Base-by-base conservation (phyloP, 2,797 vertebrate genomes). In the Lithobates sylvaticus region DNA sequence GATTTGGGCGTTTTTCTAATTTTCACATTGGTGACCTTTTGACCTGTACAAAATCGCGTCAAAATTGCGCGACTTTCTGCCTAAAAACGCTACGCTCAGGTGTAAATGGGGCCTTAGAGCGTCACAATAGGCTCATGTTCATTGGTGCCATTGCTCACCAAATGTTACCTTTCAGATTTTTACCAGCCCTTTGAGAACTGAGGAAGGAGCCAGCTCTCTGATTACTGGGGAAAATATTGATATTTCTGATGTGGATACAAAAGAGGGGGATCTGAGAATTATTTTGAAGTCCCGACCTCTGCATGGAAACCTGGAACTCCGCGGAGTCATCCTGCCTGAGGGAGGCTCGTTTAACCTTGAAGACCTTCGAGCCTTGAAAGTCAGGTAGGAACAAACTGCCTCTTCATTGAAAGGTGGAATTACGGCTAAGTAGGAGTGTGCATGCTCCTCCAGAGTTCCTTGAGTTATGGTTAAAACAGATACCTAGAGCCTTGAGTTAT, bases 141-240 rank as follows among this genome's bases (percentile, higher is more conserved):
- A 54, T 54, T 16, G 21, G 21, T 61, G 21, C 10, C 54, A 9
- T 61, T 61, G 54, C 21, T 67, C 26, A 67, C 2, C 65, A 67
- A 12, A 26, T 5, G 10, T 39, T 76, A 18, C 4, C 27, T 13
- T 86, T 80, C 85, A 96, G 92, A 91, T 93, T 73, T 96, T 95
- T 89, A 94, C 92, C 76, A 94, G 94, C 90, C 88, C 93, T 50
- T 89, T 96, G 78, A 94, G 89, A 72, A 92, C 93, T 79, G 94
- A 96, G 87, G 93, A 95, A 89, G 94, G 92, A 0, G 89, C 91
- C 1, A 89, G 68, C 0, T 91, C 88, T 84, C 93, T 96, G 0
- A 74, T 95, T 78, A 94, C 92, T 0, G 91, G 91, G 87, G 93
- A 95, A 61, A 93, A 94, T 86, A 88, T 96, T 70, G 84, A 95